Conservation (phyloP, 2,888 invertebrate genomes). For the Allacma fusca region DNA sequence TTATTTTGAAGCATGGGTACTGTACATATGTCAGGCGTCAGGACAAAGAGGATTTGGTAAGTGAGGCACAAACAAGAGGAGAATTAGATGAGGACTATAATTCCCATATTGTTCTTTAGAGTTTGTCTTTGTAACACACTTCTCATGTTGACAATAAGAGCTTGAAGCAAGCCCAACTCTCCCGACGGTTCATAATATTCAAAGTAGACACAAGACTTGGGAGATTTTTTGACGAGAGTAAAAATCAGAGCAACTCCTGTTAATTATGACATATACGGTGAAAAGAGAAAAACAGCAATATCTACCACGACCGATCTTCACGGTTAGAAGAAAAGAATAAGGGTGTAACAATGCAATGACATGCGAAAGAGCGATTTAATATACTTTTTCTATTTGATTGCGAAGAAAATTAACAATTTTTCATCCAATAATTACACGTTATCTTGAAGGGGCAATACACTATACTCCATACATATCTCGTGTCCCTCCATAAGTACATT, state of each 20-base stretch:
- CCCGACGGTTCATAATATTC: neutral
- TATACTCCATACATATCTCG: too few species aligned
- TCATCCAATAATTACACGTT: conserved; percentile 25
- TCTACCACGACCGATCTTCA: conserved; percentile 27
- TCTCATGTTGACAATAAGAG: too few species aligned
- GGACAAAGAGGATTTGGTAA: too few species aligned
- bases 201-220: neutral
- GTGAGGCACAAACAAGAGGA: too few species aligned
- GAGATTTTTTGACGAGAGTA: neutral
- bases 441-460: neutral
- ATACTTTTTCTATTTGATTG: conserved; percentile 18
- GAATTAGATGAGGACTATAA: too few species aligned
- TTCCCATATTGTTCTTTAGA: too few species aligned
- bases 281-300: conserved; percentile 17
- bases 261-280: conserved; percentile 12
- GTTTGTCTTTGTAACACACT: too few species aligned
- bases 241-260: neutral
- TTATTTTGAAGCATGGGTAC: too few species aligned
- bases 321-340: conserved; percentile 7
- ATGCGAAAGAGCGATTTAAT: conserved; percentile 5
- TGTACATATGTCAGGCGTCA: too few species aligned
- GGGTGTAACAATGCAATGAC: conserved; percentile 7
- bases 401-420: conserved; percentile 15
- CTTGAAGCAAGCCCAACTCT: too few species aligned
- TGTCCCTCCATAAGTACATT: too few species aligned